Base-by-base conservation (phyloP, 2,797 vertebrate species). In the Perodicticus potto region DNA sequence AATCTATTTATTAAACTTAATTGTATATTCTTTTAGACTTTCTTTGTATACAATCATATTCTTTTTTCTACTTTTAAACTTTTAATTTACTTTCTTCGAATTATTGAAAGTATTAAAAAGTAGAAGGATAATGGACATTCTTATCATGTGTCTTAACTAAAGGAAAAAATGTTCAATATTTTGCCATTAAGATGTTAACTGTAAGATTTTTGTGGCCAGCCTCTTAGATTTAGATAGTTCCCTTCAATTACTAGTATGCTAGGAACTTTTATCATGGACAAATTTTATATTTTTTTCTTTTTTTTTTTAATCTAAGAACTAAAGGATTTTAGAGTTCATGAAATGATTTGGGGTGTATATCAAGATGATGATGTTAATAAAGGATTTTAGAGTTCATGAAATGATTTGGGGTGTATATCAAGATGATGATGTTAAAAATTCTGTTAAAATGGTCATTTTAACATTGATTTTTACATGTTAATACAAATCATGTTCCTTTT, bases 391-490 rank as follows among this genome's bases (percentile, higher is more conserved):
- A 20, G 89, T 90, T 86, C 40, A 72, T 70, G 19, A 89, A 29
- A 74, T 74, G 13, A 19, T 74, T 90, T 69, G 70, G 81, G 55
- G n/a, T 19, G n/a, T 67, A 92, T 77, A 72, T 32, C 27, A 22
- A 82, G 72, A 83, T 34, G 22, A 67, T 25, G 43, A 76, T 73
- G 37, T 76, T 34, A 13, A 37, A 25, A 20, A 45, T 78, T 83
- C 6, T 81, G n/a, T 84, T 74, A 89, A 92, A 80, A 53, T 86
- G 34, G 29, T 67, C 23, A 57, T 59, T 83, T 83, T 20, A 2
- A 34, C 5, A 85, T 70, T 29, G 17, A 45, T 76, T 95, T 95
- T 85, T n/a, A n/a, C 19, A 70, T 89, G 10, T 85, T 95, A 78
- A 73, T 83, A 12, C 55, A 86, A 61, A 7, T 34, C 67, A 1